Evolutionary conservation across 2,113 vertebrate species (phyloP).

Genomic region (Hippocampus barbouri): DNA sequence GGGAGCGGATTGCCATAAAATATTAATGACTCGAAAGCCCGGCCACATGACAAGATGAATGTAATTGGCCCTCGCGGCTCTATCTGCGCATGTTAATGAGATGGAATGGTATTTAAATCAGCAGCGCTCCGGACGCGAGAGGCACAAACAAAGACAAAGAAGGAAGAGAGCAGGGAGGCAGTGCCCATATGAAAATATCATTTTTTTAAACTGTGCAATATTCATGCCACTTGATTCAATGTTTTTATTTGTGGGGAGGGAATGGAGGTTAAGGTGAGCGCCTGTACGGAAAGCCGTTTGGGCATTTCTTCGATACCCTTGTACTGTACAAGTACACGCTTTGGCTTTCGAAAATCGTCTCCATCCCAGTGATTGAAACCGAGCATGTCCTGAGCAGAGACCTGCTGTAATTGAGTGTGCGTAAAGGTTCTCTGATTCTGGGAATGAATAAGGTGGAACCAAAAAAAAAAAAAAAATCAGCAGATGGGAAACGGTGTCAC

Average conservation of each 20-base stretch:
- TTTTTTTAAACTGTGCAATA: conserved; percentile 12
- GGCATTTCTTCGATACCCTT: not conserved
- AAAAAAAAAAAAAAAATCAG: conserved; percentile 25
- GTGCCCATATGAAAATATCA: conserved; percentile 45
- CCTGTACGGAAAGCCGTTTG: conserved; percentile 30
- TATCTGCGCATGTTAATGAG: conserved; percentile 79
- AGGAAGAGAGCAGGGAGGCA: conserved; percentile 50
- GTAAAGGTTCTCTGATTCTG: conserved; percentile 18
- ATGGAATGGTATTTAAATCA: conserved; percentile 75
- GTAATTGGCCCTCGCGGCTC: conserved; percentile 77
- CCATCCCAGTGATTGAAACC: not conserved
- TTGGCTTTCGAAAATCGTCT: not conserved
- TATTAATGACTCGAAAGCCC: conserved; percentile 75
- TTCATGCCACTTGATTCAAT: conserved; percentile 26
- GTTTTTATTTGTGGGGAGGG: conserved; percentile 4
- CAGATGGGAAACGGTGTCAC: conserved; percentile 48
- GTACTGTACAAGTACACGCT: not conserved
- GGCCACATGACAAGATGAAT: conserved; percentile 76
- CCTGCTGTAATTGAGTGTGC: conserved; percentile 2
- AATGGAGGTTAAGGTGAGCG: conserved; percentile 35
- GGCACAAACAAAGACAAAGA: conserved; percentile 65
- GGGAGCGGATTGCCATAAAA: conserved; percentile 73
- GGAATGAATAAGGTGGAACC: not conserved
- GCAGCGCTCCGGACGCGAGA: conserved; percentile 63
- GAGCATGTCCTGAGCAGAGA: conserved; percentile 15